Evolutionary conservation across 2,113 vertebrate genomes (phyloP).

Genomic region (Pteronura brasiliensis): DNA sequence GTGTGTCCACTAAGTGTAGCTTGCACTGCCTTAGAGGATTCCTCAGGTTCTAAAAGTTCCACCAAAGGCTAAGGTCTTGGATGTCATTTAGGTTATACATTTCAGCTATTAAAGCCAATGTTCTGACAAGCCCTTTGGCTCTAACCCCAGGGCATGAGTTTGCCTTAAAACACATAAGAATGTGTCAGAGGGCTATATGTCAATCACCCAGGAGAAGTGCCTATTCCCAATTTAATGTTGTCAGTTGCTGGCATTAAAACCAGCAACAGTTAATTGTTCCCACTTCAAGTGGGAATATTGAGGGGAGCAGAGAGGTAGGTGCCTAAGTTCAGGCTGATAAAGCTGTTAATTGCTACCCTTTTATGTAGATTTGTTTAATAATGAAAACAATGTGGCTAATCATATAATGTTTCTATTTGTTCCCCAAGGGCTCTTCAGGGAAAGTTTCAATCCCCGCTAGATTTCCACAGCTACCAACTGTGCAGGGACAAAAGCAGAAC

Average conservation of each 20-base stretch:
- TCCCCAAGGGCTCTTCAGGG: constrained; percentile 74
- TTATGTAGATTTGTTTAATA: constrained; percentile 71
- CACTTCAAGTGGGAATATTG: constrained; percentile 63
- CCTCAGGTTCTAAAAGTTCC: constrained; percentile 49
- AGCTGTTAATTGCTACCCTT: constrained; percentile 77
- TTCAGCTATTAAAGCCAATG: constrained; percentile 63
- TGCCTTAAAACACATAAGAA: constrained; percentile 67
- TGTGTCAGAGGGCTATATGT: constrained; percentile 64
- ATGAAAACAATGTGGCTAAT: constrained; percentile 78
- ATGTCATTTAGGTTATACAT: constrained; percentile 62
- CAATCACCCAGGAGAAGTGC: constrained; percentile 60
- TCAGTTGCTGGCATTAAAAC: constrained; percentile 70
- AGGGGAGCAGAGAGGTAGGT: constrained; percentile 64
- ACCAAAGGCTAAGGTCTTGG: constrained; percentile 40
- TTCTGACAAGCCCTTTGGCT: constrained; percentile 74
- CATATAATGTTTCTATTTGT: constrained; percentile 77
- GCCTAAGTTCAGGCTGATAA: constrained; percentile 71
- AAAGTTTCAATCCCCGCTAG: constrained; percentile 54
- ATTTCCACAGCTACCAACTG: constrained; percentile 71
- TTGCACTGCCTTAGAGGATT: constrained; percentile 38
- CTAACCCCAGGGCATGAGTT: constrained; percentile 63
- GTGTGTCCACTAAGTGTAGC: constrained; percentile 31
- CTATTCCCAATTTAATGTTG: constrained; percentile 59
- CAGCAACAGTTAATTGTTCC: constrained; percentile 73
- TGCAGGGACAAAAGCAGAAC: constrained; percentile 62